These are phyloP conservation scores for Beroe forskalii DNA, from an alignment of 37 sponge, comb jelly and placozoan species.

Conservation along the genomic window DNA sequence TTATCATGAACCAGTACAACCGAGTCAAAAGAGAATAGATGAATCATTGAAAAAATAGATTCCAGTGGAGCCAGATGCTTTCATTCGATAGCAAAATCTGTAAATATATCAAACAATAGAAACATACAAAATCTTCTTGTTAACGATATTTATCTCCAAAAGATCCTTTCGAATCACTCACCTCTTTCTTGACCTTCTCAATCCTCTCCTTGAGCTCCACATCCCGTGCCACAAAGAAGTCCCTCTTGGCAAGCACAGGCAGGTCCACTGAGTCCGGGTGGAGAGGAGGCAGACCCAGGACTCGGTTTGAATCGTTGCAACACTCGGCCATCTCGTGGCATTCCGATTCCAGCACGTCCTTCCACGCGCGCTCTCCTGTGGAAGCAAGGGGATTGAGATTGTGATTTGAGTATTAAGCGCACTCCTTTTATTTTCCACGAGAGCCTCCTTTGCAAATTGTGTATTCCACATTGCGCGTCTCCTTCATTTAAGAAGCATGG, in stretches of 20 bases:
- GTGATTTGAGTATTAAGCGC: not conserved
- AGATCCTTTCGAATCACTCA: not conserved
- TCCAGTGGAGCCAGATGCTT: too few species aligned
- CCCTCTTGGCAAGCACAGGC: not conserved
- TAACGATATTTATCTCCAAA: too few species aligned
- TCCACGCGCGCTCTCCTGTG: slow-evolving; percentile 11
- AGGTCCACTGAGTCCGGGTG: not conserved
- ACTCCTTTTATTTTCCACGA: too few species aligned
- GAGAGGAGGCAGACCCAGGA: not conserved
- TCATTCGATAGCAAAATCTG: too few species aligned
- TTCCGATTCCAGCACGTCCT: not conserved
- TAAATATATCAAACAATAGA: too few species aligned
- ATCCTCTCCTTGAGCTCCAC: slow-evolving; percentile 6
- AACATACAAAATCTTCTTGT: too few species aligned
- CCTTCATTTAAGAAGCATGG: too few species aligned
- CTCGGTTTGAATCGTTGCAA: not conserved
- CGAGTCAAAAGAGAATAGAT: too few species aligned
- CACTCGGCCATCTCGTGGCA: not conserved
- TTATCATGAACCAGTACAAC: too few species aligned
- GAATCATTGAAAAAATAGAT: too few species aligned
- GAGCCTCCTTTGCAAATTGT: too few species aligned
- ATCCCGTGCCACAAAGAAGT: not conserved
- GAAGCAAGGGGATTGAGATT: not conserved
- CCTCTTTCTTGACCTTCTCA: not conserved
- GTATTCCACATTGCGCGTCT: too few species aligned